phyloP scores from a whole-genome alignment of 2,888 invertebrate genomes.

The Epinotia nisella region DNA sequence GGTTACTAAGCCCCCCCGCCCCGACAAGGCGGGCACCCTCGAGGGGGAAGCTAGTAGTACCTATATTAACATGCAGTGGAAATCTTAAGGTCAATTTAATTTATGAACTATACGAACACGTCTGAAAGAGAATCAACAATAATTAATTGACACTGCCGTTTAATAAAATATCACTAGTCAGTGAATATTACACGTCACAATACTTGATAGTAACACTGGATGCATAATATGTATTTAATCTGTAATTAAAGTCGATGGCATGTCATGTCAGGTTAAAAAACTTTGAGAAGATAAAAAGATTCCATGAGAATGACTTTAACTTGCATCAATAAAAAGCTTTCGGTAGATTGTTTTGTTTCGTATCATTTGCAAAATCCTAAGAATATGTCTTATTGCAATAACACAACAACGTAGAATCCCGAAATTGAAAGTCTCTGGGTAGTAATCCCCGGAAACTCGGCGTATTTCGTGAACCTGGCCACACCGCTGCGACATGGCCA shows the following conservation, averaged over 20 bases:
- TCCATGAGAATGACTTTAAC: too few species aligned
- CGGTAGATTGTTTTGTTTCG: background rate
- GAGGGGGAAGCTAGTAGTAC: too few species aligned
- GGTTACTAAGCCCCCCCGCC: too few species aligned
- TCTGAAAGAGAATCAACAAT: too few species aligned
- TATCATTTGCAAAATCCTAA: background rate
- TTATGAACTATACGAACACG: background rate
- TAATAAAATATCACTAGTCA: too few species aligned
- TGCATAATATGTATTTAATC: too few species aligned
- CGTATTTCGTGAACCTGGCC: background rate
- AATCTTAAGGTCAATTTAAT: background rate
- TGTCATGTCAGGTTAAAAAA: background rate
- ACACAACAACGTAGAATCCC: background rate
- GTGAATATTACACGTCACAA: too few species aligned
- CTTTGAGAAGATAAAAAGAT: background rate
- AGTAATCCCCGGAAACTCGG: conserved; percentile 20
- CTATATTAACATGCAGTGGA: too few species aligned
- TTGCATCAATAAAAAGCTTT: too few species aligned
- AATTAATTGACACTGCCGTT: too few species aligned
- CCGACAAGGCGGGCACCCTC: too few species aligned
- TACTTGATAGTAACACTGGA: background rate
- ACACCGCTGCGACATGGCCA: conserved; percentile 51
- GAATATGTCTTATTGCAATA: background rate
- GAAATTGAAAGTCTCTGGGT: background rate
- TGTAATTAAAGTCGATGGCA: background rate